A percentile compares a stretch with the other conserved stretches of the same genome.
phyloP scores from a whole-genome alignment of 2,888 invertebrate species.

The Lycophotia porphyrea region DNA sequence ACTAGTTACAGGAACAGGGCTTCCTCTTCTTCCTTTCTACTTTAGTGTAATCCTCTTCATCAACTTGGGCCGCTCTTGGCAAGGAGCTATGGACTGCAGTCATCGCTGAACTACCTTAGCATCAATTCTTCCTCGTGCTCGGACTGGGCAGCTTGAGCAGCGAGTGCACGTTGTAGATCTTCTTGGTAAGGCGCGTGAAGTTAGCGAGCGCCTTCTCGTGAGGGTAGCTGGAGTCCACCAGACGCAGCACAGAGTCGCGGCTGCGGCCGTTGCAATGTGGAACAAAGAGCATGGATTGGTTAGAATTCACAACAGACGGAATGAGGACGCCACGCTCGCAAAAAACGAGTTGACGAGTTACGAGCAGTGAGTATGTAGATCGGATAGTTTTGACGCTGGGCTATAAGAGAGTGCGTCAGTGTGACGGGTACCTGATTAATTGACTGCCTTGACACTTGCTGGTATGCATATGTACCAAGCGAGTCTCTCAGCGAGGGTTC shows the following conservation, averaged over 20 bases:
- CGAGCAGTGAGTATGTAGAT: background rate
- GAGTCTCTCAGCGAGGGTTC: background rate
- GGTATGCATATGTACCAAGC: too few relatives aligned
- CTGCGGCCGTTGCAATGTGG: constrained; percentile 73
- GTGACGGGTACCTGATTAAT: background rate
- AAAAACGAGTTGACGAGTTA: background rate
- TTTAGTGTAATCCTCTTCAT: too few relatives aligned
- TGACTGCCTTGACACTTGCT: background rate
- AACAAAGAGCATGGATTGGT: background rate
- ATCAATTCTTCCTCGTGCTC: constrained; percentile 33
- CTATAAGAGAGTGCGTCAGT: background rate
- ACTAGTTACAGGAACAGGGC: too few relatives aligned
- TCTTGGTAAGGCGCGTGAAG: constrained; percentile 85
- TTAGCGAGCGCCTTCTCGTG: constrained; percentile 83
- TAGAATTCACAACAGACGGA: background rate
- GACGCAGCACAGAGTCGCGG: constrained; percentile 81
- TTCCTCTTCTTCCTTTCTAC: too few relatives aligned
- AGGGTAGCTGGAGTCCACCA: constrained; percentile 82
- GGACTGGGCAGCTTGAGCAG: constrained; percentile 70
- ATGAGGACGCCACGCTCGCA: background rate
- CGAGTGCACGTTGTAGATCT: constrained; percentile 81
- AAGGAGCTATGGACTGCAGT: too few relatives aligned
- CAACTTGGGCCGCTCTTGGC: too few relatives aligned
- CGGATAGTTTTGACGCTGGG: background rate
- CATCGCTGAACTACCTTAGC: too few relatives aligned